These are phyloP conservation scores for Diploptera punctata DNA, from an alignment of 2,888 invertebrate genomes.

Conservation along the genomic window DNA sequence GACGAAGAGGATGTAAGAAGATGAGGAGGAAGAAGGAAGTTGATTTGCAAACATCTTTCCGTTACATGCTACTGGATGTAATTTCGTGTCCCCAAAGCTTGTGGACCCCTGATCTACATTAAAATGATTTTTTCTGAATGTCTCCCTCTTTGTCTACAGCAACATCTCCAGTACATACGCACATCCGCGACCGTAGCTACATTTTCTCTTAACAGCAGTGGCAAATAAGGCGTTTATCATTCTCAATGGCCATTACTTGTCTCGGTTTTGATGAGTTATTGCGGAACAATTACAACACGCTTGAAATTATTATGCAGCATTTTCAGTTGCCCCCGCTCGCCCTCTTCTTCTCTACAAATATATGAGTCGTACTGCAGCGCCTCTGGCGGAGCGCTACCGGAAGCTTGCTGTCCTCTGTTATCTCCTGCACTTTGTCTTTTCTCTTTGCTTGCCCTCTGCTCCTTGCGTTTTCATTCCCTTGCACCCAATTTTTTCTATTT, in stretches of 20 bases:
- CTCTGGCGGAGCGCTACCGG: slow-evolving; percentile 33
- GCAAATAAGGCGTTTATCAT: slow-evolving; percentile 37
- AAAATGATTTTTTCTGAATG: too few species aligned
- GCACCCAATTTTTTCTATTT: neutral
- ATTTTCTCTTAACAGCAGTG: slow-evolving; percentile 21
- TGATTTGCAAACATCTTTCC: too few species aligned
- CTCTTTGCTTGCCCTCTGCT: slow-evolving; percentile 8
- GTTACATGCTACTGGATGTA: too few species aligned
- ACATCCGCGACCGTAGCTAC: neutral
- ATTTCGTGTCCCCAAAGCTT: too few species aligned
- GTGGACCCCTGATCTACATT: too few species aligned
- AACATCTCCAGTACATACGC: neutral
- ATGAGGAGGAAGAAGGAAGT: too few species aligned
- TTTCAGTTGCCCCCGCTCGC: slow-evolving; percentile 13
- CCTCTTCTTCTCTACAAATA: slow-evolving; percentile 5
- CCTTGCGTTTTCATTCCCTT: neutral
- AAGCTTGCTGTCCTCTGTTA: slow-evolving; percentile 37
- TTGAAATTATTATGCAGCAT: slow-evolving; percentile 40
- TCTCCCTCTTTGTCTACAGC: too few species aligned
- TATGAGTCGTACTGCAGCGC: slow-evolving; percentile 22
- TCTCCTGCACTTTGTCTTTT: slow-evolving; percentile 32
- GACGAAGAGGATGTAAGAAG: too few species aligned
- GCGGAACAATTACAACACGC: slow-evolving; percentile 42
- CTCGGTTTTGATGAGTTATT: slow-evolving; percentile 42
- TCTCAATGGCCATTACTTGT: slow-evolving; percentile 43